phyloP scores from a whole-genome alignment of 2,797 vertebrate genomes.

The Cynodonichthys magdalenae region DNA sequence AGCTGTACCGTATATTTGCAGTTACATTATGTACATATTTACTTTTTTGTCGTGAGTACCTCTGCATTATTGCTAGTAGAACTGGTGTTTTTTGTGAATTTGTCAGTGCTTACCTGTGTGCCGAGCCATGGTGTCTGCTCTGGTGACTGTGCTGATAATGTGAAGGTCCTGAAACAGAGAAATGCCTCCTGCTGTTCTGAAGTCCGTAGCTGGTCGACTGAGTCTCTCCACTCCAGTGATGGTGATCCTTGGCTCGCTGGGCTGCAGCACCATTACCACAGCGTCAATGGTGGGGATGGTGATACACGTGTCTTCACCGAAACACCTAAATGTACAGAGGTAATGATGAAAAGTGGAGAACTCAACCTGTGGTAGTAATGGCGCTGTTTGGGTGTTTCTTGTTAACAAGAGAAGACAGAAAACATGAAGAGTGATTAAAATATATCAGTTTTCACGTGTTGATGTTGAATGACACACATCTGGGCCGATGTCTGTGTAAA shows the following conservation, averaged over 20 bases:
- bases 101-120: conserved; percentile 69
- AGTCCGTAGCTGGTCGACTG: conserved; percentile 84
- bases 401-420: too few species aligned
- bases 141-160: conserved; percentile 90
- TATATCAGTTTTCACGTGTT: too few species aligned
- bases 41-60: too few species aligned
- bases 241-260: conserved; percentile 93
- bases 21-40: too few species aligned
- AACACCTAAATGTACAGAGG: conserved; percentile 83
- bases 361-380: neutral
- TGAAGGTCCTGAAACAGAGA: conserved; percentile 89
- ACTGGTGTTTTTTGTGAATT: neutral
- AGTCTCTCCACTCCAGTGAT: conserved; percentile 89
- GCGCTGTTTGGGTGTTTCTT: too few species aligned
- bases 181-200: conserved; percentile 82
- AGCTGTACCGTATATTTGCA: neutral
- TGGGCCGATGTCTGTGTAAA: too few species aligned
- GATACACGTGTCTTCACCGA: conserved; percentile 95
- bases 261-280: conserved; percentile 93
- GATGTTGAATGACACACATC: too few species aligned
- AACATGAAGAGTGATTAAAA: too few species aligned
- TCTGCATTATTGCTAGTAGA: neutral
- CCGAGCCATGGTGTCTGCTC: conserved; percentile 76
- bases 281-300: conserved; percentile 90
- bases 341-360: neutral